Evolutionary conservation across 2,888 invertebrate species (phyloP).

Genomic region (Clostera curtula): DNA sequence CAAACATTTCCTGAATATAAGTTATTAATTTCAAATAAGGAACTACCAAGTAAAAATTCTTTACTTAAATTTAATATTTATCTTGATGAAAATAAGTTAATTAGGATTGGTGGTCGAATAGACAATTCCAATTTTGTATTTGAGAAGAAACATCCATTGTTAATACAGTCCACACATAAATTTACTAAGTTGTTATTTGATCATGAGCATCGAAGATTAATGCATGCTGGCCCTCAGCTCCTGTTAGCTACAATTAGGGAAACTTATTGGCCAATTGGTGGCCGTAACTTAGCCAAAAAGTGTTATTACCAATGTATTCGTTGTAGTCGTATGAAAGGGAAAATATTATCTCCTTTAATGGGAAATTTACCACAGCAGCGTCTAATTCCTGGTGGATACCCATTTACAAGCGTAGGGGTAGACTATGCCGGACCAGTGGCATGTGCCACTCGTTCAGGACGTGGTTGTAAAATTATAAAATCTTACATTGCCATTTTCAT

Average conservation of each 20-base stretch:
- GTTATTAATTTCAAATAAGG: conserved; percentile 1
- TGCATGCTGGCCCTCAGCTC: conserved; percentile 11
- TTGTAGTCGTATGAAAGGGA: conserved; percentile 16
- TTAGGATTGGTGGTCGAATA: conserved; percentile 7
- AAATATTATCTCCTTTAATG: conserved; percentile 11
- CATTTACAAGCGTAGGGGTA: conserved; percentile 3
- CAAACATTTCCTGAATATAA: conserved; percentile 6
- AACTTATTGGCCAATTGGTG: conserved; percentile 9
- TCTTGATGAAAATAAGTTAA: conserved; percentile 2
- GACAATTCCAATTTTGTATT: conserved; percentile 3
- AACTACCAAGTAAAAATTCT: conserved; percentile 1
- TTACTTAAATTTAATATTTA: conserved; percentile 5
- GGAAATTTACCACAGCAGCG: conserved; percentile 13
- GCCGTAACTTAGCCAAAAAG: conserved; percentile 13
- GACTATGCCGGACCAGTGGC: conserved; percentile 12
- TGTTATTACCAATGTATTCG: conserved; percentile 12
- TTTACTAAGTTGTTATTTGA: conserved; percentile 10
- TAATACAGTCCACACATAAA: conserved; percentile 10
- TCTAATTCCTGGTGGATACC: conserved; percentile 5
- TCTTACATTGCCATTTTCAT: conserved; percentile 14
- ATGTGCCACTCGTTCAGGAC: conserved; percentile 10
- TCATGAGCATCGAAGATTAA: conserved; percentile 1
- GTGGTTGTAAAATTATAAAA: conserved; percentile 17
- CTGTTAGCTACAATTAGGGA: conserved; percentile 8
- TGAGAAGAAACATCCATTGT: conserved; percentile 8